Percentiles rank a stretch among this genome's conserved stretches.
phyloP scores from a whole-genome alignment of 2,113 vertebrate species.

The Montifringilla adamsi region DNA sequence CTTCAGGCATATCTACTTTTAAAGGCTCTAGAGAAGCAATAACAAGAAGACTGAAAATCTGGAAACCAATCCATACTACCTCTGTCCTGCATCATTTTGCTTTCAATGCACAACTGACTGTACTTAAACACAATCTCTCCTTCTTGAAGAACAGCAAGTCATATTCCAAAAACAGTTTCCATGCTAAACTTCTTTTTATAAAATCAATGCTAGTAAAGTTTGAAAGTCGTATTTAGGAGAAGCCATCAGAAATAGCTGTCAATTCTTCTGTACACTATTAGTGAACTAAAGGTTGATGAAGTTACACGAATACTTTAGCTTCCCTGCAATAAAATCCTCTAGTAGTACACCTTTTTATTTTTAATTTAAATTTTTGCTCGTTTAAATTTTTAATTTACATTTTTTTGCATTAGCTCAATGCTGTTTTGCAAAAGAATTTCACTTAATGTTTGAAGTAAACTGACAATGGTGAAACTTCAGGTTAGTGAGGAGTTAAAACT shows the following conservation, averaged over 20 bases:
- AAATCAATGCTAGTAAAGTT: background rate
- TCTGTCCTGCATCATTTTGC: background rate
- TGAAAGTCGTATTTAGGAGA: background rate
- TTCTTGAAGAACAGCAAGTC: background rate
- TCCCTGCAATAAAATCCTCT: background rate
- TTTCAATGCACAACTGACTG: background rate
- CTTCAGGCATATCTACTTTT: conserved; percentile 13
- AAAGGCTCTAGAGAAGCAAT: conserved; percentile 45
- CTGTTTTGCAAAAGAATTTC: background rate
- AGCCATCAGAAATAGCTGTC: background rate
- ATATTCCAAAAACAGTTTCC: background rate
- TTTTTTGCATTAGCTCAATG: background rate
- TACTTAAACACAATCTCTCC: background rate
- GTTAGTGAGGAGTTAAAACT: background rate
- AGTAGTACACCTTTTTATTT: background rate
- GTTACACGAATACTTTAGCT: background rate
- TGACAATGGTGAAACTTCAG: background rate
- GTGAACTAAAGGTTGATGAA: background rate
- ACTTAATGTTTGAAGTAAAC: background rate
- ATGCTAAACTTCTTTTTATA: background rate
- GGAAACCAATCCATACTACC: background rate
- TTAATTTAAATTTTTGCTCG: background rate
- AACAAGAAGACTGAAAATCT: background rate
- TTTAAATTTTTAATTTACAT: background rate
- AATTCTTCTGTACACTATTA: background rate